These are phyloP conservation scores for Emydoidea blandingii DNA, from an alignment of 2,797 vertebrate species.

Conservation along the genomic window DNA sequence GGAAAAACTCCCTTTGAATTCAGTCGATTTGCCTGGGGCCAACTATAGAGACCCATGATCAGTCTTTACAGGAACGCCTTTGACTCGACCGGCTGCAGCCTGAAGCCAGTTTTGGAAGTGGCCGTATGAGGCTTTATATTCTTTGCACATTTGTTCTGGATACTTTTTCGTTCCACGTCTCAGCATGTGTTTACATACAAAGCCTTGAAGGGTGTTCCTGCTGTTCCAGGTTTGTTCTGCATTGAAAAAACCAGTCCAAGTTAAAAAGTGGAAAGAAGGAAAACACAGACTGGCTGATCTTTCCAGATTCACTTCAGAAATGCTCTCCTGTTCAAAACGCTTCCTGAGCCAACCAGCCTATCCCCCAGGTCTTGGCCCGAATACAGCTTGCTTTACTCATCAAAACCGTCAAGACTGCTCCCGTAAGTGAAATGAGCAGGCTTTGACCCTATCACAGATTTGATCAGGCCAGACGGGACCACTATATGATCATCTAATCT, in stretches of 20 bases:
- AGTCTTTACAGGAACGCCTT: not conserved
- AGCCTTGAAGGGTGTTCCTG: not conserved
- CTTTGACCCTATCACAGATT: not conserved
- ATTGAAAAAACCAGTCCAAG: not conserved
- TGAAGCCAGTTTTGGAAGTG: not conserved
- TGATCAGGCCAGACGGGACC: not conserved
- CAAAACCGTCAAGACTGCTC: too few species aligned
- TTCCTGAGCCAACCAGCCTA: not conserved
- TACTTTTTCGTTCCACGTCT: not conserved
- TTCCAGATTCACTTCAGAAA: not conserved
- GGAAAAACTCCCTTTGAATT: not conserved
- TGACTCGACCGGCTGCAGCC: not conserved
- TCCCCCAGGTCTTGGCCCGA: not conserved
- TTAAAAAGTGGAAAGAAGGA: not conserved
- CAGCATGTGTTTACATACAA: not conserved
- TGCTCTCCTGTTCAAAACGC: not conserved
- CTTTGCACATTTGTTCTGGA: not conserved
- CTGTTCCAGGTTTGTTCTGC: accelerated
- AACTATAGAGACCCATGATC: not conserved
- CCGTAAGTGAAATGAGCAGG: not conserved
- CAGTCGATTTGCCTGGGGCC: not conserved
- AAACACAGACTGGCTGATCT: not conserved
- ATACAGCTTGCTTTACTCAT: not conserved
- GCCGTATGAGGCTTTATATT: not conserved
- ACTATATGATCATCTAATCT: not conserved